Conservation (phyloP, 2,888 invertebrate species). For the Amphiduros pacificus region DNA sequence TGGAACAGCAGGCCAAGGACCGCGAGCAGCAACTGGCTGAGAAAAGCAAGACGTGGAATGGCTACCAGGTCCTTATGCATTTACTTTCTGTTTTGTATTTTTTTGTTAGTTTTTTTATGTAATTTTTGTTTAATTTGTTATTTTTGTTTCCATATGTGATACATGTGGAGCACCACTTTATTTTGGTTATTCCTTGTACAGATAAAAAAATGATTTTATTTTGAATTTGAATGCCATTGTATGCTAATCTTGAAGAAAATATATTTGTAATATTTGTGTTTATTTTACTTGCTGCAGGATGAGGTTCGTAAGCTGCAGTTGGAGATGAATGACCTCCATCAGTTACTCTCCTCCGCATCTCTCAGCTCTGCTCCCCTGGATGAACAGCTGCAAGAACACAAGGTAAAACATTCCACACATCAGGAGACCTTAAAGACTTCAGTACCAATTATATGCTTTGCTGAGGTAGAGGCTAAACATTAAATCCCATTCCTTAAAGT, state of each 20-base stretch:
- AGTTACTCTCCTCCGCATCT: slow-evolving; percentile 33
- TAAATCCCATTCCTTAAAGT: no score
- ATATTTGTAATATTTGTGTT: no score
- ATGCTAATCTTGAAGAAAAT: no score
- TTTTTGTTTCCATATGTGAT: no score
- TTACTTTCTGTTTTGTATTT: neutral
- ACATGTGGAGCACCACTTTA: no score
- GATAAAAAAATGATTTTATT: no score
- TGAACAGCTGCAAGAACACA: slow-evolving; percentile 38
- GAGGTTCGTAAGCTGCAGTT: slow-evolving; percentile 37
- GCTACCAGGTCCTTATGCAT: slow-evolving; percentile 32
- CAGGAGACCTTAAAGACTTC: neutral
- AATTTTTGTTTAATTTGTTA: no score
- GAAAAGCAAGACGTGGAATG: slow-evolving; percentile 37
- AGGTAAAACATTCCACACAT: slow-evolving; percentile 31
- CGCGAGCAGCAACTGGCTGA: slow-evolving; percentile 39
- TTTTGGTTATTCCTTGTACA: no score
- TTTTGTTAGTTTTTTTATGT: no score
- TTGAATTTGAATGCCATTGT: no score
- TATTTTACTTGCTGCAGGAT: no score
- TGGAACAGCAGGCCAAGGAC: slow-evolving; percentile 42
- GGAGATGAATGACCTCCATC: slow-evolving; percentile 37
- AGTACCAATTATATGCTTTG: neutral
- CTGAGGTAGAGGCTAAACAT: no score
- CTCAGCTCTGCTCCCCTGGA: slow-evolving; percentile 34